These are phyloP conservation scores for Varanus komodoensis DNA, from an alignment of 2,113 vertebrate species.

Conservation along the genomic window DNA sequence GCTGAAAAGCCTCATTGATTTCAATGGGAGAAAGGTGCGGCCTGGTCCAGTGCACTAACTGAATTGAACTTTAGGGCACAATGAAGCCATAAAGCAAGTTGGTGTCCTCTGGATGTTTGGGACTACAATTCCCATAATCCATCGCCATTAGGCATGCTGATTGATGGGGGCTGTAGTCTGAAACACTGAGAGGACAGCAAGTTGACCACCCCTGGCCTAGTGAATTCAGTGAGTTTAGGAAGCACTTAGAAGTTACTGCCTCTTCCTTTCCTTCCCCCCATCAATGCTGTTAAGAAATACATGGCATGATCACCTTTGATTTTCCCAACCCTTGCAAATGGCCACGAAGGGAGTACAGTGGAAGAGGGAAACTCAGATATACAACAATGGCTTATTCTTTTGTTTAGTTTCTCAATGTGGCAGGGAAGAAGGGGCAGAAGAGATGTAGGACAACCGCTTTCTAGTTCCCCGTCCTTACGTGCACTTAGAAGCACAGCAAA, in stretches of 20 bases:
- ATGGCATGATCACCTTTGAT: background rate
- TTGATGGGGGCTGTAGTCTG: background rate
- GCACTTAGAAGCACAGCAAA: background rate
- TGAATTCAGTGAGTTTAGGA: background rate
- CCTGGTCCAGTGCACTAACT: too few relatives aligned
- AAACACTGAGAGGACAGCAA: background rate
- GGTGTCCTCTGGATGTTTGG: too few relatives aligned
- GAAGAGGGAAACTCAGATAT: background rate
- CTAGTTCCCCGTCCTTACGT: background rate
- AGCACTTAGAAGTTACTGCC: background rate
- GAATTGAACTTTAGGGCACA: too few relatives aligned
- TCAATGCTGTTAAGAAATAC: slow-evolving; percentile 9
- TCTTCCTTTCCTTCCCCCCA: background rate
- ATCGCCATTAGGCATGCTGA: background rate
- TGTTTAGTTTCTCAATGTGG: background rate
- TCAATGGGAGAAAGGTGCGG: background rate
- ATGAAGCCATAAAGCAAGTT: background rate
- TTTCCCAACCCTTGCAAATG: background rate
- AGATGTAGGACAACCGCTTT: background rate
- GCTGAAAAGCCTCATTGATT: background rate
- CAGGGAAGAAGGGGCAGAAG: background rate
- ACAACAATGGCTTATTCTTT: background rate
- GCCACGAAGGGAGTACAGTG: background rate
- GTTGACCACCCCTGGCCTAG: background rate
- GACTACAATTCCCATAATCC: background rate